Evolutionary conservation across 2,113 vertebrate species (phyloP), one percentile per base, ranked within the genome.

Genomic region (Gracilinanus agilis): DNA sequence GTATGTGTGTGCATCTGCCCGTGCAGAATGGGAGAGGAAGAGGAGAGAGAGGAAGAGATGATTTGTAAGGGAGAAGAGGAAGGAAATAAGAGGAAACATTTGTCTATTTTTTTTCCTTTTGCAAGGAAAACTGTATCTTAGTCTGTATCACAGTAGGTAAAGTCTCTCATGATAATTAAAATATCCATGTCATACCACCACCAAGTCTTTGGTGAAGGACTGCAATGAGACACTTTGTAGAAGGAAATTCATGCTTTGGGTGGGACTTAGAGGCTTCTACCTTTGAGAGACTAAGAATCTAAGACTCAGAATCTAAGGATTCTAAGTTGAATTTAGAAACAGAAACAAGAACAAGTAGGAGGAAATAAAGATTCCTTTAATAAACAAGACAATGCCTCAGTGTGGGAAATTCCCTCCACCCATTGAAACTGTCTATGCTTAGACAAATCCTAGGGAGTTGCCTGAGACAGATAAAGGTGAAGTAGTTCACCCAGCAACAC

Each of bases 401-500:
- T 40, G 34, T 83, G 67, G 67, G n/a, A 83, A 83, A 83, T 40
- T 40, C n/a, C 67, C 67, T 83, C n/a, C 19, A 83, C n/a, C n/a
- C 19, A 83, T 9, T 40, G 67, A 83, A 83, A 21, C 67, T 40
- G n/a, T 83, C 67, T 83, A 40, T 83, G 23, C 67, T 83, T 83
- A 83, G 67, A 83, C 19, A 83, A 83, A 83, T 83, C 67, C 67
- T 83, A 83, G 67, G 67, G n/a, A 83, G 67, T 83, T 83, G 67
- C 34, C 67, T 83, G 67, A 83, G n/a, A 83, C n/a, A 83, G 34
- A 34, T 67, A 67, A 83, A 83, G 67, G 67, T 83, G 8, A 40
- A 83, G n/a, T 83, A 83, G 34, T 83, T 83, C 34, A 40, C n/a
- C 67, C 34, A 19, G 19, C 9, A 12, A 40, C 19, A 40, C n/a